Evolutionary conservation across 2,797 vertebrate genomes (phyloP), one percentile per base, ranked within the genome.

Genomic region (Sebastes baramenuke): DNA sequence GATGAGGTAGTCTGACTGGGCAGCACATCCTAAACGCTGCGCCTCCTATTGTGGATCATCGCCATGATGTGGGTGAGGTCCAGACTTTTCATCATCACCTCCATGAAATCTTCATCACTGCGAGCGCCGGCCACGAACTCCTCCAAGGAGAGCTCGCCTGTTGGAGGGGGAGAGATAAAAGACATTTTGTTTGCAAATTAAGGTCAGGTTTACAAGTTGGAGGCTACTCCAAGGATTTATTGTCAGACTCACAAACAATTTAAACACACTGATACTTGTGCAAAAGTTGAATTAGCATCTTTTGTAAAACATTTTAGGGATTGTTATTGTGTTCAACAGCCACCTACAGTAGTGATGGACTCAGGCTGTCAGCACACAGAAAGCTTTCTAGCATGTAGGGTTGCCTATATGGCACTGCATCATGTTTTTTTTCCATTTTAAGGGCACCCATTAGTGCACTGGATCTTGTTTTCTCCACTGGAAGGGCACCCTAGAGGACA

Each of bases 21-120:
- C 74, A 79, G 93, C 74, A 79, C 93, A 10, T 18, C 91, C 85
- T 95, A 96, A 61, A 97, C 74, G 6, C 96, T 97, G 74, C 90
- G 94, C 81, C 97, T 95, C 72, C 96, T 94, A 78, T 86, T 97
- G 93, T 97, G 96, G 89, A 98, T 98, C 97, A 97, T 97, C 72
- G 97, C 91, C 86, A 97, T 93, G 2, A 98, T 98, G 93, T 98
- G 97, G 9, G 93, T 89, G 65, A 98, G 94, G 84, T 98, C 97
- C 90, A 98, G 87, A 73, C 96, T 98, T 77, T 97, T 98, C 93
- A 98, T 96, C 97, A 98, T 97, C 88, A 98, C 96, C 71, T 97
- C 97, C 97, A 97, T 97, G 93, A 98, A 98, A 27, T 97, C 97
- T 0, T 95, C 91, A 1, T 98, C 97, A 24, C 89, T 96, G 46